Base-by-base conservation (phyloP, 2,888 invertebrate species). In the Neuroscelio doddi region DNA sequence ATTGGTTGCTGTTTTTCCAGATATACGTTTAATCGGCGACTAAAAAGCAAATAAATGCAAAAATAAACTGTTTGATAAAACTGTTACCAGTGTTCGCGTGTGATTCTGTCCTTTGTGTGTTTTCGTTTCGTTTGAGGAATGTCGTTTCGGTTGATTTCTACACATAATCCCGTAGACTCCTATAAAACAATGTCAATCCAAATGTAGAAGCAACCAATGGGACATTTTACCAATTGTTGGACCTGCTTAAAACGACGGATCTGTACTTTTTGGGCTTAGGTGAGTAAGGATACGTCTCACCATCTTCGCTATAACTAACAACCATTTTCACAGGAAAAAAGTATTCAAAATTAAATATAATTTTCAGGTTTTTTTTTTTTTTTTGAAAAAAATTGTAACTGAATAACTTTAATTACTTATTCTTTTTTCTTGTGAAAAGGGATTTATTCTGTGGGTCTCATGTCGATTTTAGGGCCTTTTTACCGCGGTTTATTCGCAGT, bases 1-100 rank as follows among this genome's bases (percentile, higher is more conserved):
- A 81, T 80, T 80, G 81, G 78, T 83, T 82, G 77, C 78, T 81
- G 74, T 81, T 77, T 83, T 84, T 84, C 78, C 84, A 84, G 84
- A 84, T 84, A 76, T 84, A 84, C 83, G 83, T 84, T 82, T 84
- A 83, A 74, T 74, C 77, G 68, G 68, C 75, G 51, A 44, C 29
- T 39, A 51, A 44, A 44, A 30, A 38, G 15, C 15, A 21, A 32
- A 46, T 41, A 51, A 41, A 39, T 12, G 41, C 7, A 55, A 50
- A 63, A 51, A 64, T 71, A 78, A 79, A 81, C 77, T 79, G 79
- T 81, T 77, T 77, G 76, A 79, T 79, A 79, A 74, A 76, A 77
- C 59, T 58, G 26, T 36, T 34, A 27, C 10, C 29, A 41, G 70
- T 71, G 67, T 68, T 69, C 44, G 51, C 45, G 41, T 65, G 70